Base-by-base conservation (phyloP, 1,140 invertebrate species). In the Yoshiicerus persimilis region DNA sequence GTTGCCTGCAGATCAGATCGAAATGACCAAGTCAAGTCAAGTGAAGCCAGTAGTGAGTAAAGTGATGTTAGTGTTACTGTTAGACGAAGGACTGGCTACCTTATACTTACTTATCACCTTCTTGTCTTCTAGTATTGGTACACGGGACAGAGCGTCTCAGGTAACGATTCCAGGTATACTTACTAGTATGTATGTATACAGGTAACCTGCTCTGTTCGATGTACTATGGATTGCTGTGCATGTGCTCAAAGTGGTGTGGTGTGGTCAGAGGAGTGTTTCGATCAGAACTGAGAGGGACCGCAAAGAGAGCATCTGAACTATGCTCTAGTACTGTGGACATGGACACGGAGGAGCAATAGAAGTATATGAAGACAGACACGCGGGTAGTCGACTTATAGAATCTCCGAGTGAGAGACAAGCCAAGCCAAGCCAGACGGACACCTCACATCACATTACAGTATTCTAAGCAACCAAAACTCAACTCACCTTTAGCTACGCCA, bases 201-300 rank as follows among this genome's bases (percentile, higher is more conserved):
- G 23, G 66, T 30, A 70, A 27, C 10, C 62, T 9, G n/a, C 25
- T 25, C 62, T 9, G n/a, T 64, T 20, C n/a, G 23, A 64, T 23
- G 62, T 64, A 23, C 25, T 64, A 27, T 23, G n/a, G 62, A 36
- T 34, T 80, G 75, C 38, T 80, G 75, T 80, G 75, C 75, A 80
- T 80, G 75, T 80, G 75, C 75, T 80, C 32, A 36, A n/a, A 70
- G 75, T 80, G 32, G 75, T 36, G 70, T 75, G 70, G 70, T 88
- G 87, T 83, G 87, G 87, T 86, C 87, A 88, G 84, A 86, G 85
- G 39, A 86, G 66, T 88, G 87, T 36, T 27, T 88, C 34, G 84
- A 88, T 86, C 84, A 86, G 36, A 86, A 88, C 87, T 88, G 87
- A 88, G 87, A 88, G 87, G 84, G 84, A 47, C 84, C 41, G 85